Percentiles rank a stretch among this genome's conserved stretches.
phyloP scores from a whole-genome alignment of 2,888 invertebrate genomes.

The Caenorhabditis japonica region DNA sequence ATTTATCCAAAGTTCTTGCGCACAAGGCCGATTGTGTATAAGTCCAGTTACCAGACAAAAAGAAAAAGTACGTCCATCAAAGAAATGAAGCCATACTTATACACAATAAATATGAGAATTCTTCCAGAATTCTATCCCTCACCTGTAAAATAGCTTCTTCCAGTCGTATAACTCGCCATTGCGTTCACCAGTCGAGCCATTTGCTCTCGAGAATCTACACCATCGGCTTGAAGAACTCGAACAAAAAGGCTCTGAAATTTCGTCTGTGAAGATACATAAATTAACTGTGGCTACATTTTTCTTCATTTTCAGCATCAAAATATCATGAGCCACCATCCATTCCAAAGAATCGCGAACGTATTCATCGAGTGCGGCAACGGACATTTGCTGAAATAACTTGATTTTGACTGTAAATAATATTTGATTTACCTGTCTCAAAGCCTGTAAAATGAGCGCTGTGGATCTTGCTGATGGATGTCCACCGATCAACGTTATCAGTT shows the following conservation, averaged over 20 bases:
- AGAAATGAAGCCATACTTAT: too few species aligned
- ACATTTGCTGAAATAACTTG: conserved; percentile 56
- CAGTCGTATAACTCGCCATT: conserved; percentile 55
- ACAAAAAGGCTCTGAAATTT: conserved; percentile 49
- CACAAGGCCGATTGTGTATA: too few species aligned
- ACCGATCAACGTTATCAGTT: conserved; percentile 65
- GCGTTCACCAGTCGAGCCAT: conserved; percentile 63
- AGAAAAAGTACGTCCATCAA: too few species aligned
- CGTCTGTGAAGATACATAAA: too few species aligned
- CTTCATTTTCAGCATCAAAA: conserved; percentile 58
- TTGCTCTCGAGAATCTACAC: conserved; percentile 61
- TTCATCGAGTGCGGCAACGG: conserved; percentile 50
- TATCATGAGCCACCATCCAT: conserved; percentile 59
- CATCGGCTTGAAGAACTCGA: conserved; percentile 61
- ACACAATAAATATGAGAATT: too few species aligned
- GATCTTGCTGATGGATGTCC: conserved; percentile 66
- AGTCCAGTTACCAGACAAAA: too few species aligned
- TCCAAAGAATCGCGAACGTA: conserved; percentile 54
- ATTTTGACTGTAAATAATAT: neutral
- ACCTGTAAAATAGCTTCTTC: conserved; percentile 57
- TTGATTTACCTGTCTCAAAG: conserved; percentile 64
- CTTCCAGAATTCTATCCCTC: conserved; percentile 1
- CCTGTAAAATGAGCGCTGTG: conserved; percentile 71
- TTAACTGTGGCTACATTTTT: conserved; percentile 62
- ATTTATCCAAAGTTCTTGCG: too few species aligned